phyloP scores from a whole-genome alignment of 2,797 vertebrate genomes.

The Apogon hyalosoma region DNA sequence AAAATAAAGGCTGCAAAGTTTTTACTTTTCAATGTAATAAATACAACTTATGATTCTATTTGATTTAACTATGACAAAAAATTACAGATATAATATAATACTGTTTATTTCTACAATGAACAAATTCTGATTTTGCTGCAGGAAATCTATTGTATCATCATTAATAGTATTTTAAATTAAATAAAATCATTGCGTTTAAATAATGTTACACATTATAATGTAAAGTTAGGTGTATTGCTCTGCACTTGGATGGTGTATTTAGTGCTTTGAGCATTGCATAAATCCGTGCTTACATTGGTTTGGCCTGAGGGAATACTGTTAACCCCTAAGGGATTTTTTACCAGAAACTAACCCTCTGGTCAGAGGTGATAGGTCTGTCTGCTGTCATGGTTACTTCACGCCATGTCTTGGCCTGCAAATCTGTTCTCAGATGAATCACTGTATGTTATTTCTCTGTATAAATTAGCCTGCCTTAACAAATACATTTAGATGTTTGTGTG shows the following conservation, averaged over 20 bases:
- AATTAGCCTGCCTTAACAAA: too few species aligned
- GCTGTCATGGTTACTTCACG: neutral
- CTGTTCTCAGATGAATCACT: too few species aligned
- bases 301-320: slow-evolving; percentile 35
- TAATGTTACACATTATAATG: neutral
- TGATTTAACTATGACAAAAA: neutral
- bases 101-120: neutral
- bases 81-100: neutral
- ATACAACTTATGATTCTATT: neutral
- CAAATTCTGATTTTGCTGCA: neutral
- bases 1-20: neutral
- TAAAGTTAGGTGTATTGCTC: slow-evolving; percentile 8
- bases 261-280: slow-evolving; percentile 13
- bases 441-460: too few species aligned
- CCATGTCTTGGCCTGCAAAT: too few species aligned
- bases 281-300: slow-evolving; percentile 31
- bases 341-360: slow-evolving; percentile 21
- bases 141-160: neutral
- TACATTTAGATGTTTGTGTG: too few species aligned
- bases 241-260: slow-evolving; percentile 17
- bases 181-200: neutral
- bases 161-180: neutral
- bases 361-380: slow-evolving; percentile 43
- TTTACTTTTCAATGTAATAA: neutral
- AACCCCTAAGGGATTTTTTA: slow-evolving; percentile 45